Evolutionary conservation across 1,140 invertebrate genomes (phyloP), one percentile per base, ranked within the genome.

Genomic region (Drosophila paulistorum): DNA sequence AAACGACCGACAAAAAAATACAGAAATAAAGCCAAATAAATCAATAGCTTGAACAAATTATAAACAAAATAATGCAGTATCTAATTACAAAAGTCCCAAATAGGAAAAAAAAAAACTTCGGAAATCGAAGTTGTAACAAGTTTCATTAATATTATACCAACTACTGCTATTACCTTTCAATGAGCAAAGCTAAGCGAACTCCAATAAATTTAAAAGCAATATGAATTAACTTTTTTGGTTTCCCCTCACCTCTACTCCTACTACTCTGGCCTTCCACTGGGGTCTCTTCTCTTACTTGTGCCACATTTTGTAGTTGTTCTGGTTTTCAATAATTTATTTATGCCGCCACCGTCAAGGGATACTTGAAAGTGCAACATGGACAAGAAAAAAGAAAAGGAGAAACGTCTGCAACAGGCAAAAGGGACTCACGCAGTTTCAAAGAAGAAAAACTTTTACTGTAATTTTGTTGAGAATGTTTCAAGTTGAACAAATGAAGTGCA

Each of bases 121-220:
- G 11, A 17, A 37, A 37, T 59, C 57, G 37, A 73, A 82, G 71
- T 78, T 76, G 70, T 35, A 79, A 76, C 69, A 87, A 87, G 82
- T 86, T 87, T 77, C 81, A 85, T 87, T 87, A 87, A 79, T 83
- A 86, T 79, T 85, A 51, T 23, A 64, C 30, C 30, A 30, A 30
- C 42, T 55, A 65, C 20, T 60, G 64, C 67, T 14, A 63, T 74
- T 42, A 67, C 57, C 59, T 68, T 71, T 67, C 79, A 82, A 87
- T 87, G 71, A 63, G 69, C 48, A 55, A 58, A 79, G 41, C 78
- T 54, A 65, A 41, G 64, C 77, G 82, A 87, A 86, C 77, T 68
- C 73, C 83, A 89, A 87, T 87, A 87, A 89, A 87, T 87, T 87
- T 84, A 87, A 87, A 83, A 83, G 84, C 78, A 83, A 87, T 87